Evolutionary conservation across 1,140 invertebrate species (phyloP), one percentile per base, ranked within the genome.

Genomic region (Brachionus paranguensis): DNA sequence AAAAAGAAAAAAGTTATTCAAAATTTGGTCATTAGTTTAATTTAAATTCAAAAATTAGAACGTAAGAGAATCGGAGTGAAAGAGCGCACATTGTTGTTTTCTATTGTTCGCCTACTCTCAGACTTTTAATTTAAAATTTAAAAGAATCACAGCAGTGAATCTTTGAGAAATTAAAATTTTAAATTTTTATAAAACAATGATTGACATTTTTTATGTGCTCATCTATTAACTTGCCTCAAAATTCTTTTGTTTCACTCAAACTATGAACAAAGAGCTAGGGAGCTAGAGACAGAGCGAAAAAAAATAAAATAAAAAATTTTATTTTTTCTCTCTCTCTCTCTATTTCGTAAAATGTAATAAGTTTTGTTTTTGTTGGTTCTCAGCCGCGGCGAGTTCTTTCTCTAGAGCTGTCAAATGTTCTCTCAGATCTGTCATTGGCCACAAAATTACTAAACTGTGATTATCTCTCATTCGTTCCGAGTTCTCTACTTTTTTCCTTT

Each of bases 71-170:
- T 41, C 68, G 41, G 14, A 72, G 41, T 43, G 41, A 68, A 68
- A 68, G 27, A 68, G 33, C 64, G 64, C n/a, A 37, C 27, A 68
- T 29, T 33, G 43, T n/a, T n/a, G n/a, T n/a, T 43, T 72, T 72
- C 68, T 72, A 72, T 72, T 72, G 68, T 72, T 72, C 41, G 8
- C 64, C 27, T 29, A 41, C 17, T 72, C 33, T 43, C 68, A 72
- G 68, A 72, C 68, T 72, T 41, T 37, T 41, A 72, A 72, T 41
- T 41, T 68, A 33, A 68, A 68, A 68, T 68, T 68, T n/a, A 43
- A 72, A 43, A 72, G 41, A 72, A 41, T 72, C 68, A 72, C 68
- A 72, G 68, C 68, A 72, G 68, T 72, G 68, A 72, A 72, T 72
- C 68, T 72, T 72, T 45, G 27, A n/a, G n/a, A 33, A 33, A 33